These are phyloP conservation scores for Pygoscelis antarcticus DNA, from an alignment of 2,113 vertebrate genomes.

Conservation along the genomic window DNA sequence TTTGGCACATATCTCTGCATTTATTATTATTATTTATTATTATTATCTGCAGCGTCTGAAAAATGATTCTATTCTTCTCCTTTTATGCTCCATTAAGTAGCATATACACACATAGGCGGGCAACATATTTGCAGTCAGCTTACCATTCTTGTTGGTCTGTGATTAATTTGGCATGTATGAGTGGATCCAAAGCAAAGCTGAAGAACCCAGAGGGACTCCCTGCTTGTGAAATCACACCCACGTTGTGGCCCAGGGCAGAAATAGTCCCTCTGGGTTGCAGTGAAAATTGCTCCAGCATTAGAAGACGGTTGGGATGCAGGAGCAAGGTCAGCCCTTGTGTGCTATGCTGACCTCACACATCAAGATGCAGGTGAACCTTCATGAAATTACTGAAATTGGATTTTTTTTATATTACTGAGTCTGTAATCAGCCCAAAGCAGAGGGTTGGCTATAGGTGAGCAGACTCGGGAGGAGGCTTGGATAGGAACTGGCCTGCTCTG, in stretches of 20 bases:
- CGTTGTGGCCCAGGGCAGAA: not conserved
- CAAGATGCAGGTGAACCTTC: not conserved
- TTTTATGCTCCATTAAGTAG: constrained; percentile 42
- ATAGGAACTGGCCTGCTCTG: not conserved
- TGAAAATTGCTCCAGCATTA: accelerated
- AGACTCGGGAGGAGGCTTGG: not conserved
- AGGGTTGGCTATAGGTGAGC: not conserved
- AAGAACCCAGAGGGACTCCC: not conserved
- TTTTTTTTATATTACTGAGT: not conserved
- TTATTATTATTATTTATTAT: constrained; percentile 45
- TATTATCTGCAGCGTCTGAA: not conserved
- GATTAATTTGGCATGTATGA: constrained; percentile 9
- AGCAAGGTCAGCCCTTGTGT: not conserved
- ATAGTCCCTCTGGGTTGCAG: not conserved
- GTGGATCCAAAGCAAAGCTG: not conserved
- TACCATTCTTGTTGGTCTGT: not conserved
- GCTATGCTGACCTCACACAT: not conserved
- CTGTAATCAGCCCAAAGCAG: not conserved
- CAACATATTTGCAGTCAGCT: constrained; percentile 7
- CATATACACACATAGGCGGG: not conserved
- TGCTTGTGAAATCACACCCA: not conserved
- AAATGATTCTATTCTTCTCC: constrained; percentile 28
- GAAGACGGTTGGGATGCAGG: not conserved
- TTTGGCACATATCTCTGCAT: not conserved
- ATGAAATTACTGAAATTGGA: not conserved